phyloP scores from a whole-genome alignment of 2,113 vertebrate genomes.

The Scophthalmus maximus region DNA sequence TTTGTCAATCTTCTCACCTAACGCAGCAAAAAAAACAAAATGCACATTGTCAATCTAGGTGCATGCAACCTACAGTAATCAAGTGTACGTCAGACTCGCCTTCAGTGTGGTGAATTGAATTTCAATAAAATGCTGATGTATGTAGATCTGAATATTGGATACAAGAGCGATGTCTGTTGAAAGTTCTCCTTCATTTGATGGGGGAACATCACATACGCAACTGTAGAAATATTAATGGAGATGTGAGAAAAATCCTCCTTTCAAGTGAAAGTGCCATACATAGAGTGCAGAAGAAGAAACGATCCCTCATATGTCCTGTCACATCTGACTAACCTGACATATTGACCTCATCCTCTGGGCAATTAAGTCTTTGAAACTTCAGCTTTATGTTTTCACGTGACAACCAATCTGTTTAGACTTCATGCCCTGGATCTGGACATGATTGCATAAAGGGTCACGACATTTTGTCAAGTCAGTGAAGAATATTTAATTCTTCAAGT shows the following conservation, averaged over 20 bases:
- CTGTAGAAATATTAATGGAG: neutral
- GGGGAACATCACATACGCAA: too few species aligned
- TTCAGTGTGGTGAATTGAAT: too few species aligned
- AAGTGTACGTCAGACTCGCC: too few species aligned
- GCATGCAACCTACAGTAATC: too few species aligned
- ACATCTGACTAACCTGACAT: slow-evolving; percentile 16
- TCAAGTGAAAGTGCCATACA: neutral
- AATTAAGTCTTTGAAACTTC: slow-evolving; percentile 8
- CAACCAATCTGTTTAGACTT: neutral
- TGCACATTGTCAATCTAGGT: too few species aligned
- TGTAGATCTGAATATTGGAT: too few species aligned
- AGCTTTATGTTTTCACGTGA: neutral
- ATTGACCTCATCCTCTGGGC: slow-evolving; percentile 4
- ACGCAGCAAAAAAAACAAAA: too few species aligned
- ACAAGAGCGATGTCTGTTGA: too few species aligned
- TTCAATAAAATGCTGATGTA: too few species aligned
- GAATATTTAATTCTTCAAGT: neutral
- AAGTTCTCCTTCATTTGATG: too few species aligned
- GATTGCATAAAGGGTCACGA: neutral
- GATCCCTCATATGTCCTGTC: neutral
- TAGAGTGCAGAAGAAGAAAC: neutral
- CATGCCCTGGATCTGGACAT: neutral
- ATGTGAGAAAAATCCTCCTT: neutral
- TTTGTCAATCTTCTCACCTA: too few species aligned
- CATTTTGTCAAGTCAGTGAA: neutral